Conservation (phyloP, 2,113 vertebrate genomes). For the Festucalex cinctus region DNA sequence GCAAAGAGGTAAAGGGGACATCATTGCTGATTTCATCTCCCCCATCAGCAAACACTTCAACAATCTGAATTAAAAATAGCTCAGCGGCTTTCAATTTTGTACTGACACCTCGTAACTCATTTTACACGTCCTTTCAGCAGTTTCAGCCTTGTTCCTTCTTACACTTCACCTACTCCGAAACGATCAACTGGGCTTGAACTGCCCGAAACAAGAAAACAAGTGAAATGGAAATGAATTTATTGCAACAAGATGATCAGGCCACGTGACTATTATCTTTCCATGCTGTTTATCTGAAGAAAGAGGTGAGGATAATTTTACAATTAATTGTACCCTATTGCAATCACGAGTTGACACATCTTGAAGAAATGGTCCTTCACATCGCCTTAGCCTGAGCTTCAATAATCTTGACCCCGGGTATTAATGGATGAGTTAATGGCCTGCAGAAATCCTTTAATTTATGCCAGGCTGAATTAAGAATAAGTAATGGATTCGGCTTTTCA, state of each 20-base stretch:
- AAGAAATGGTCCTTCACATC: slow-evolving; percentile 74
- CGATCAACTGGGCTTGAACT: slow-evolving; percentile 64
- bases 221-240: slow-evolving; percentile 74
- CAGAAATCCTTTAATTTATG: slow-evolving; percentile 80
- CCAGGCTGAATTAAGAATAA: slow-evolving; percentile 77
- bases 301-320: slow-evolving; percentile 72
- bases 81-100: slow-evolving; percentile 65
- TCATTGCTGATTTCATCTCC: slow-evolving; percentile 44
- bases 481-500: slow-evolving; percentile 79
- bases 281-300: slow-evolving; percentile 70
- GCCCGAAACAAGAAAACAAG: slow-evolving; percentile 73
- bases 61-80: slow-evolving; percentile 66
- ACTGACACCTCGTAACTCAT: slow-evolving; percentile 68
- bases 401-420: slow-evolving; percentile 78
- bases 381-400: slow-evolving; percentile 76
- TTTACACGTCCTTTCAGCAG: slow-evolving; percentile 69
- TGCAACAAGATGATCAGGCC: slow-evolving; percentile 67
- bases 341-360: slow-evolving; percentile 69
- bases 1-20: slow-evolving; percentile 34
- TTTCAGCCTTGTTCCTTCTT: slow-evolving; percentile 50
- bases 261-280: slow-evolving; percentile 66
- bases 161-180: slow-evolving; percentile 67
- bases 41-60: slow-evolving; percentile 57
- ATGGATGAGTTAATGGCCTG: slow-evolving; percentile 79
- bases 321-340: slow-evolving; percentile 68